Conservation (phyloP, 2,888 invertebrate genomes). For the Apamea monoglypha region DNA sequence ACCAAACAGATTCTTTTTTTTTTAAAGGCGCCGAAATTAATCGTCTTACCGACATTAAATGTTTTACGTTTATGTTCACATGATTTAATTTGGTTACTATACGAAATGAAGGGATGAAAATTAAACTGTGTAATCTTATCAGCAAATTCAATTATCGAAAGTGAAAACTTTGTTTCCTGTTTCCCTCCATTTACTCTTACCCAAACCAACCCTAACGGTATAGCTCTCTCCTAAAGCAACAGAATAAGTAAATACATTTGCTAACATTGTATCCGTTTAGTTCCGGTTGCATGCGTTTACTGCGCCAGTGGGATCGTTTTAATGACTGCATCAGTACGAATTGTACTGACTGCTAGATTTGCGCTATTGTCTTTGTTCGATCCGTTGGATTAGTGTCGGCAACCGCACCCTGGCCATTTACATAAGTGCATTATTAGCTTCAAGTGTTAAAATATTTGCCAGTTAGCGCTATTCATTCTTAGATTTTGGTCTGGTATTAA, state of each 20-base stretch:
- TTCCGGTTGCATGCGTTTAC: slow-evolving; percentile 17
- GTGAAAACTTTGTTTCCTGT: not conserved
- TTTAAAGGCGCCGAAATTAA: not conserved
- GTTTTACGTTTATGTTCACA: not conserved
- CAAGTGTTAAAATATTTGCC: no score
- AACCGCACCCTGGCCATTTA: not conserved
- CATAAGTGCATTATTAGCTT: no score
- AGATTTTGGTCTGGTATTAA: not conserved
- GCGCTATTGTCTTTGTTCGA: slow-evolving; percentile 10
- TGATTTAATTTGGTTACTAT: not conserved
- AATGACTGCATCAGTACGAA: slow-evolving; percentile 35
- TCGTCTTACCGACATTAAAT: not conserved
- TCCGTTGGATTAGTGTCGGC: not conserved
- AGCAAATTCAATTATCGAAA: not conserved
- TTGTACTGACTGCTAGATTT: slow-evolving; percentile 4
- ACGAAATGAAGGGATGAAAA: not conserved
- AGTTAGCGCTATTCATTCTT: not conserved
- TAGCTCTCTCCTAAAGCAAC: not conserved
- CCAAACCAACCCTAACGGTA: not conserved
- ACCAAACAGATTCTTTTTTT: not conserved
- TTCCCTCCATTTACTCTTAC: not conserved
- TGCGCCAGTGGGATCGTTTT: slow-evolving; percentile 6
- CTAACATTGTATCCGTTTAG: slow-evolving; percentile 13
- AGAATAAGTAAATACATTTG: slow-evolving; percentile 21
- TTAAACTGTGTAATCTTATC: not conserved